phyloP scores from a whole-genome alignment of 2,888 invertebrate genomes.

The Oeneis ivallda region DNA sequence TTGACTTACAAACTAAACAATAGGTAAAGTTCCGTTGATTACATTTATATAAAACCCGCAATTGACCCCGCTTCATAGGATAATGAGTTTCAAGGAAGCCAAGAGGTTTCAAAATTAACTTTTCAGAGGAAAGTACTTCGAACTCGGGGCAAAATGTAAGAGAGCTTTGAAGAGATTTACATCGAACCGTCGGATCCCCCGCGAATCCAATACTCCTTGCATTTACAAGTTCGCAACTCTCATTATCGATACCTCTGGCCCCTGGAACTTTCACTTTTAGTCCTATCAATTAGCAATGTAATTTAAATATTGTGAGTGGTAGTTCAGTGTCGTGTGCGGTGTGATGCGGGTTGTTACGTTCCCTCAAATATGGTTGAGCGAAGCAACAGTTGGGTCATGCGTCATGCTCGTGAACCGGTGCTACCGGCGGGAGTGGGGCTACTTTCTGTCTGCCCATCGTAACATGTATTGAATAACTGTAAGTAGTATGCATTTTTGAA shows the following conservation, averaged over 20 bases:
- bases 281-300: background rate
- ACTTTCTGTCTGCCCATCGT: no score
- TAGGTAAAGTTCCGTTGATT: conserved; percentile 9
- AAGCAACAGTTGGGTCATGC: no score
- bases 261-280: conserved; percentile 1
- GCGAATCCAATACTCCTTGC: conserved; percentile 31
- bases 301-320: background rate
- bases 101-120: conserved; percentile 32
- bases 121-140: conserved; percentile 30
- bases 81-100: conserved; percentile 29
- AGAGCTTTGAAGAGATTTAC: conserved; percentile 37
- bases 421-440: no score
- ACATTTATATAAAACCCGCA: conserved; percentile 25
- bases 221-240: conserved; percentile 31
- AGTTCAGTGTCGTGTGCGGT: background rate
- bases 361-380: no score
- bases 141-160: conserved; percentile 34
- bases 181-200: conserved; percentile 33
- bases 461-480: no score
- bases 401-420: no score
- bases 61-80: conserved; percentile 28
- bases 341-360: no score
- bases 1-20: conserved; percentile 3
- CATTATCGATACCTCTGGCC: conserved; percentile 25
- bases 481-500: no score